A percentile compares a stretch with the other conserved stretches of the same genome.
Conservation (phyloP, 2,113 vertebrate species). For the Lipophrys pholis region DNA sequence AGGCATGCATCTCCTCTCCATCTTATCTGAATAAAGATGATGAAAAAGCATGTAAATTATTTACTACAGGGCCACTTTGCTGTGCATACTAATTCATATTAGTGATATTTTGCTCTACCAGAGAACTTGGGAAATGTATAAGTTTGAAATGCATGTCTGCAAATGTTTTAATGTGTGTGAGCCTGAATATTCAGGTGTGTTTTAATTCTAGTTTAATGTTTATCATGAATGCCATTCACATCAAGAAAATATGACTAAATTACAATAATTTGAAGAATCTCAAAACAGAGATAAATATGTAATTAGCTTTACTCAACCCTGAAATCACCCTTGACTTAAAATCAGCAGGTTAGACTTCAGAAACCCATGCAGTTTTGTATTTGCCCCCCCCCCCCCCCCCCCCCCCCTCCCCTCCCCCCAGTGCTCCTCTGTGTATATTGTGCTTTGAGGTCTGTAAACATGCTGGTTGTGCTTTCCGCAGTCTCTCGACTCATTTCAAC, state of each 20-base stretch:
- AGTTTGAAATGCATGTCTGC: too few species aligned
- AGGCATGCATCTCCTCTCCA: neutral
- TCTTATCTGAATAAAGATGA: neutral
- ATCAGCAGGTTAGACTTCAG: neutral
- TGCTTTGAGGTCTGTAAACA: slow-evolving; percentile 34
- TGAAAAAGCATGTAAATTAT: neutral
- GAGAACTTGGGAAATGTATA: too few species aligned
- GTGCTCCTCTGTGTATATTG: slow-evolving; percentile 17
- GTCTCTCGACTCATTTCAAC: slow-evolving; percentile 25
- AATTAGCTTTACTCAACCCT: neutral
- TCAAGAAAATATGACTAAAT: too few species aligned
- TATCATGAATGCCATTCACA: too few species aligned
- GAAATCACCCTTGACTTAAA: neutral
- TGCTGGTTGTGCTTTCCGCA: slow-evolving; percentile 24
- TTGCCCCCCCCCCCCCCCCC: neutral
- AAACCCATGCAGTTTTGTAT: neutral
- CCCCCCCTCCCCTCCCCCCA: too few species aligned
- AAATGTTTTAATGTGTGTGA: too few species aligned
- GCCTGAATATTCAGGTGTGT: too few species aligned
- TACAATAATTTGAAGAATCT: neutral
- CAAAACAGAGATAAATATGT: slow-evolving; percentile 10
- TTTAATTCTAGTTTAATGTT: too few species aligned
- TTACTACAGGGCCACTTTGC: neutral
- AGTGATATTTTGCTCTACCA: neutral
- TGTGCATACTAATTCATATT: neutral